phyloP scores from a whole-genome alignment of 1,140 invertebrate genomes.

The Lerema accius region DNA sequence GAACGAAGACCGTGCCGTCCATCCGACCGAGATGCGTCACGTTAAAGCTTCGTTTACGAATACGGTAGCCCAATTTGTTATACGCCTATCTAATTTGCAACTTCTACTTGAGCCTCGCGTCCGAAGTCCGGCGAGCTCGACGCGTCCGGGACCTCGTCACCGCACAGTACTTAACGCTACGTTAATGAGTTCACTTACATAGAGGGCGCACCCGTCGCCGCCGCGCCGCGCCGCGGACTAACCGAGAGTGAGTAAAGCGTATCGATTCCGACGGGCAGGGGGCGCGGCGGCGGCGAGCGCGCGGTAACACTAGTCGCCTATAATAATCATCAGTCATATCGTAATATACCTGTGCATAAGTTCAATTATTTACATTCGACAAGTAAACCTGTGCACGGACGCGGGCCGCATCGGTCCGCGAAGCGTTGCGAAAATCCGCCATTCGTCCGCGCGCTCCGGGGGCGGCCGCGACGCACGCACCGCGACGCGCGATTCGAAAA shows the following conservation, averaged over 20 bases:
- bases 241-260: conserved; percentile 76
- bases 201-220: conserved; percentile 54
- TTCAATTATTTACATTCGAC: conserved; percentile 40
- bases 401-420: too few relatives aligned
- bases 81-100: conserved; percentile 78
- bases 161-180: conserved; percentile 57
- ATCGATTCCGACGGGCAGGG: conserved; percentile 57
- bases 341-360: conserved; percentile 43
- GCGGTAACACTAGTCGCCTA: conserved; percentile 43
- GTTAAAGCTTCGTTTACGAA: conserved; percentile 75
- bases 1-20: conserved; percentile 33
- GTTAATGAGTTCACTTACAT: conserved; percentile 52
- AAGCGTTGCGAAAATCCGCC: too few relatives aligned
- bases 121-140: conserved; percentile 52
- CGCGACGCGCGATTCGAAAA: not conserved
- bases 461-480: not conserved
- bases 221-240: conserved; percentile 50
- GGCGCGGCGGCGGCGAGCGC: conserved; percentile 45
- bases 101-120: conserved; percentile 59
- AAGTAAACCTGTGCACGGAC: too few relatives aligned
- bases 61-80: conserved; percentile 76
- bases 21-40: conserved; percentile 47
- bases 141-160: conserved; percentile 57
- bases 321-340: conserved; percentile 53
- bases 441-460: too few relatives aligned